A percentile compares a stretch with the other conserved stretches of the same genome.
Conservation (phyloP, 2,888 invertebrate genomes). For the Perizoma flavofasciatum region DNA sequence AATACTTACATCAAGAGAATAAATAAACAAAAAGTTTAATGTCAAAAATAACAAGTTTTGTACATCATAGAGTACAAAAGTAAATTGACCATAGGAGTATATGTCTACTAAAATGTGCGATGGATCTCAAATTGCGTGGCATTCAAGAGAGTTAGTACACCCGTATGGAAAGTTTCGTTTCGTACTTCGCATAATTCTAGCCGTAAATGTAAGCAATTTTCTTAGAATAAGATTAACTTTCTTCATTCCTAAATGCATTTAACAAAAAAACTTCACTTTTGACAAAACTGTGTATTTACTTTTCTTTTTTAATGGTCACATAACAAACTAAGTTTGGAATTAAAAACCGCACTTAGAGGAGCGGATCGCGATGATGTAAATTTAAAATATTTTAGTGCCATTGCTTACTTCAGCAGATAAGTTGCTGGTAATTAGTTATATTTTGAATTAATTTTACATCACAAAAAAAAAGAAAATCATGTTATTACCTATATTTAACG, state of each 20-base stretch:
- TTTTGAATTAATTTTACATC: slow-evolving; percentile 32
- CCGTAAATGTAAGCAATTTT: slow-evolving; percentile 28
- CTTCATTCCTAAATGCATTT: slow-evolving; percentile 68
- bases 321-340: slow-evolving; percentile 25
- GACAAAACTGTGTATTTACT: slow-evolving; percentile 28
- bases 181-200: slow-evolving; percentile 26
- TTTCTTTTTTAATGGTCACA: slow-evolving; percentile 26
- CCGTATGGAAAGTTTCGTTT: slow-evolving; percentile 34
- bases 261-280: slow-evolving; percentile 41
- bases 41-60: too few relatives aligned
- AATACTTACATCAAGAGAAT: slow-evolving; percentile 12
- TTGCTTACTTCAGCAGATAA: slow-evolving; percentile 48
- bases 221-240: slow-evolving; percentile 41
- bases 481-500: neutral
- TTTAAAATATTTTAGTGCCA: slow-evolving; percentile 58
- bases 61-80: too few relatives aligned
- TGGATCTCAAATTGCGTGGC: slow-evolving; percentile 36
- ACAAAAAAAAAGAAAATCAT: slow-evolving; percentile 26
- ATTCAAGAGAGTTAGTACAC: slow-evolving; percentile 28
- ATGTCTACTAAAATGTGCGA: slow-evolving; percentile 29
- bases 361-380: slow-evolving; percentile 38
- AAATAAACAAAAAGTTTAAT: too few relatives aligned
- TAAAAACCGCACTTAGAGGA: slow-evolving; percentile 30
- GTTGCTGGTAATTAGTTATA: slow-evolving; percentile 39
- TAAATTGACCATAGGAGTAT: neutral